Evolutionary conservation across 64 coral and sea anemone species (phyloP).

Genomic region (Dendrophyllia cribrosa): DNA sequence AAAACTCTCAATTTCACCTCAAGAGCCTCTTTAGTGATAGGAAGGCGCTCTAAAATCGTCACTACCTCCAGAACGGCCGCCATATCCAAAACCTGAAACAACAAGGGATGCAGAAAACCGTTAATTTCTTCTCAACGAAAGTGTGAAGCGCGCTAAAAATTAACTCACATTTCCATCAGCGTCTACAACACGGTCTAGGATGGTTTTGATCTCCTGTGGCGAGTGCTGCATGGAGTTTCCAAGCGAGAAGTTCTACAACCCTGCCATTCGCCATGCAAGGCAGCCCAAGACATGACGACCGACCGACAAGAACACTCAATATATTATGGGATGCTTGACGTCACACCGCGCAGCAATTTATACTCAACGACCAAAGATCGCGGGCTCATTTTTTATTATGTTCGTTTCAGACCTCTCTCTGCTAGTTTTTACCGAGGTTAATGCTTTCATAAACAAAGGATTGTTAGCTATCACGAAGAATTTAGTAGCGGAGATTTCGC

Average conservation of each 20-base stretch:
- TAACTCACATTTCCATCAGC: slow-evolving; percentile 98
- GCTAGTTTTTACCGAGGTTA: background rate
- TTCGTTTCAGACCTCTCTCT: slow-evolving; percentile 17
- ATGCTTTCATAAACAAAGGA: background rate
- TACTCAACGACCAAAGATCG: slow-evolving; percentile 73
- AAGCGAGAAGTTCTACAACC: slow-evolving; percentile 63
- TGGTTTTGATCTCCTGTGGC: slow-evolving; percentile 98
- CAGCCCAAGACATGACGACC: slow-evolving; percentile 98
- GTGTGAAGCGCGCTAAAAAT: slow-evolving; percentile 3
- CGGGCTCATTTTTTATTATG: slow-evolving; percentile 60
- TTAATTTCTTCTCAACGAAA: slow-evolving; percentile 31
- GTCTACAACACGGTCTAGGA: slow-evolving; percentile 99
- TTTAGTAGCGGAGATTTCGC: too few relatives aligned
- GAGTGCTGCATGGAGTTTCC: slow-evolving; percentile 99
- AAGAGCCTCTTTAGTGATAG: slow-evolving; percentile 96
- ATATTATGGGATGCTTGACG: slow-evolving; percentile 99
- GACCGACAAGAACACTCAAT: slow-evolving; percentile 75
- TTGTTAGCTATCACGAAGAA: background rate
- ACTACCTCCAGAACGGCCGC: slow-evolving; percentile 97
- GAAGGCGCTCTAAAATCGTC: slow-evolving; percentile 92
- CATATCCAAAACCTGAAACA: slow-evolving; percentile 98
- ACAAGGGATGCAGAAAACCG: slow-evolving; percentile 46
- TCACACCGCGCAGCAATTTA: slow-evolving; percentile 93
- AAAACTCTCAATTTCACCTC: slow-evolving; percentile 69
- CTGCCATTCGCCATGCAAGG: slow-evolving; percentile 97